Base-by-base conservation (phyloP, 2,888 invertebrate genomes). In the Cyrtodaria siliqua region DNA sequence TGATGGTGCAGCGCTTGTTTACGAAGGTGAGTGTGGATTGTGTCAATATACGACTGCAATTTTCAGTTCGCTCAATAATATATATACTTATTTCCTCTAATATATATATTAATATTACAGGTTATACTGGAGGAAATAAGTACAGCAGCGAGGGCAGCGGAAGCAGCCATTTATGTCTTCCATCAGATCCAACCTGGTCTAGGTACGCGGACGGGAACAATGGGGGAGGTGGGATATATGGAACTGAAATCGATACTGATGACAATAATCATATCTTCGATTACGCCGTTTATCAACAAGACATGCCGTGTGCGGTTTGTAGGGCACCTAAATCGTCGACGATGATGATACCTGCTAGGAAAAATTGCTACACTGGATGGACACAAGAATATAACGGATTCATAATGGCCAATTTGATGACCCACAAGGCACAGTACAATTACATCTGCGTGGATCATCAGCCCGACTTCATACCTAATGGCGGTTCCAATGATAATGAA, bases 221-320 rank as follows among this genome's bases (percentile, higher is more conserved):
- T 12, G 4, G n/a, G 4, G 27, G 53, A 16, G 63, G 52, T 14
- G 12, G 2, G 6, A 50, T 63, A 9, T 33, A 26, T 14, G 63
- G 63, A 1, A 14, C 63, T 27, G 63, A 63, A 63, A 53, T 63
- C 23, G 52, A 63, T 23, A 53, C 38, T n/a, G 27, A 63, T 6
- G 53, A 29, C 1, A 40, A 23, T 23, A 29, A 53, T 18, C 27
- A 53, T 38, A n/a, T 52, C 18, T 63, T 63, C 26, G 1, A 47
- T 12, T 23, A 52, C 18, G 24, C 20, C 29, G 26, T 52, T 4
- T 38, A 63, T 18, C 52, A 63, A 24, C 63, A 63, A 42, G 63
- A 63, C 26, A 63, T 63, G 63, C 63, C 63, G 23, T 63, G 63
- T 23, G 52, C 53, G 23, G 63, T 63, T 1, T 63, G 63, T 38